A percentile compares a stretch with the other conserved stretches of the same genome.
These are phyloP conservation scores for Holocentrus rufus DNA, from an alignment of 2,797 vertebrate genomes.

Conservation along the genomic window DNA sequence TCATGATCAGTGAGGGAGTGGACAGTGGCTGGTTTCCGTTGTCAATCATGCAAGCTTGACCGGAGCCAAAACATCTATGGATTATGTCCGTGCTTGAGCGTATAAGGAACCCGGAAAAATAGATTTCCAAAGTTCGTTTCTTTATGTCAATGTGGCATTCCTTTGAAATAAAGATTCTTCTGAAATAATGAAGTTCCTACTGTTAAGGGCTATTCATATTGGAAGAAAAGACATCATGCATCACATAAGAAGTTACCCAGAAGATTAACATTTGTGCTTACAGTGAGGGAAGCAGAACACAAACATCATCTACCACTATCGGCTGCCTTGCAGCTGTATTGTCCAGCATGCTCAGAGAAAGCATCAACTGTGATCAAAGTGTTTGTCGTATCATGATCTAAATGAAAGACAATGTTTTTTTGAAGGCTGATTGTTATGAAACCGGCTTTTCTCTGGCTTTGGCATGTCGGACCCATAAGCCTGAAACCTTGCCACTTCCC, in stretches of 20 bases:
- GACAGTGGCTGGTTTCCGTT: conserved; percentile 50
- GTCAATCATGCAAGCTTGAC: conserved; percentile 69
- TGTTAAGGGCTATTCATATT: conserved; percentile 31
- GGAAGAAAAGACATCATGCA: conserved; percentile 50
- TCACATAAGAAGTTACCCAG: conserved; percentile 76
- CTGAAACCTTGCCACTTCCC: conserved; percentile 84
- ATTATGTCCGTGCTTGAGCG: conserved; percentile 36
- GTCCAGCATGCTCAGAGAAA: conserved; percentile 82
- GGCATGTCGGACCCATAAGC: conserved; percentile 80
- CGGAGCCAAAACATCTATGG: conserved; percentile 35
- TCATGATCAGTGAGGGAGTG: conserved; percentile 44
- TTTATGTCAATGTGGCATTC: conserved; percentile 57
- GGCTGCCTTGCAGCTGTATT: conserved; percentile 73
- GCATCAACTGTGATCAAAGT: conserved; percentile 74
- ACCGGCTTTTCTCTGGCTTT: conserved; percentile 82
- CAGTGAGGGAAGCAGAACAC: conserved; percentile 77
- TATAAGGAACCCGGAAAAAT: conserved; percentile 60
- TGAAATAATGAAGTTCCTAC: conserved; percentile 15
- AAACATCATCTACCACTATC: conserved; percentile 82
- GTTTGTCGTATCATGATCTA: conserved; percentile 82
- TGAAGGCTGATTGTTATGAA: conserved; percentile 80
- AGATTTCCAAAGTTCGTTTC: conserved; percentile 35
- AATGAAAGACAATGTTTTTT: conserved; percentile 85
- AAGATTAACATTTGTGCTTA: conserved; percentile 56
- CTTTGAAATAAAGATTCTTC: conserved; percentile 41